These are phyloP conservation scores for Platygyra sinensis DNA, from an alignment of 64 coral and sea anemone species.

Conservation along the genomic window DNA sequence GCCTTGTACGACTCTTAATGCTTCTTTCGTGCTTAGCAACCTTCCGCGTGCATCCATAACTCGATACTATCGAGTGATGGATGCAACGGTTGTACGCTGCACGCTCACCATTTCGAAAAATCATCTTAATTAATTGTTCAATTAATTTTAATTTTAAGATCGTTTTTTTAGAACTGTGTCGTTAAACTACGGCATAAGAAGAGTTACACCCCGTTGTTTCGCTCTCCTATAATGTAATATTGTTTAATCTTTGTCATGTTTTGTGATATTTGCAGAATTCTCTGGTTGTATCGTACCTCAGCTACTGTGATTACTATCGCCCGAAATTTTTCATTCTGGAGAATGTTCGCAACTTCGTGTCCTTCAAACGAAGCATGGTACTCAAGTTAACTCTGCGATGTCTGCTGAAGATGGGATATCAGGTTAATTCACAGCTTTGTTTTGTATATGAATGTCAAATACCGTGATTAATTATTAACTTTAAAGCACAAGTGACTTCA, in stretches of 20 bases:
- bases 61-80: no score
- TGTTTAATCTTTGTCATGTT: not conserved
- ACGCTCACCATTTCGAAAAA: no score
- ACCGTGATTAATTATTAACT: not conserved
- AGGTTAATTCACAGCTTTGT: conserved; percentile 54
- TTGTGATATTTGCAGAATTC: conserved; percentile 64
- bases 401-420: conserved; percentile 95
- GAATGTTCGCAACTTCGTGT: conserved; percentile 98
- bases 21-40: no score
- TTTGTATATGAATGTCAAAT: not conserved
- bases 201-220: not conserved
- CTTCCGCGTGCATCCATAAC: no score
- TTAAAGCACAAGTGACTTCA: not conserved
- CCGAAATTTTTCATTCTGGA: conserved; percentile 97
- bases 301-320: conserved; percentile 97
- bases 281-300: conserved; percentile 76
- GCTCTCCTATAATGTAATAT: no score
- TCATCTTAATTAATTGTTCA: no score
- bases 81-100: no score
- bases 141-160: no score
- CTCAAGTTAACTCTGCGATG: conserved; percentile 90
- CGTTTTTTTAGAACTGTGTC: no score
- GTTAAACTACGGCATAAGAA: no score
- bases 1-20: no score
- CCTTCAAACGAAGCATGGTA: conserved; percentile 95